Evolutionary conservation across 2,888 invertebrate genomes (phyloP), one percentile per base, ranked within the genome.

Genomic region (Drosophila rellima): DNA sequence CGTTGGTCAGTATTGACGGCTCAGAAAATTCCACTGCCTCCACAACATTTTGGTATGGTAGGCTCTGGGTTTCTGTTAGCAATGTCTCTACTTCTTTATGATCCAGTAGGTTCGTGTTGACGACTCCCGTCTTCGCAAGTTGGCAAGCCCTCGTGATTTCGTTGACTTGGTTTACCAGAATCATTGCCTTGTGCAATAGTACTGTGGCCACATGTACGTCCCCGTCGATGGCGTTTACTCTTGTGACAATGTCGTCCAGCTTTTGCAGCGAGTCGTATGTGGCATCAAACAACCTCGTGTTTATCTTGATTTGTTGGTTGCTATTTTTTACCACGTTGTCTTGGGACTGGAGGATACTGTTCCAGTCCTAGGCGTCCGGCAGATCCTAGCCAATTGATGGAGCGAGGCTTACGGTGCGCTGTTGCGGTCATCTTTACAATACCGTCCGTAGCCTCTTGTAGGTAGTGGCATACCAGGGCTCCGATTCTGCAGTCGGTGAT

Each of bases 381-480:
- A 1, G 70, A 51, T 39, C 61, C 62, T 13, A 72, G 33, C 59
- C 75, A 48, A 15, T 75, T 23, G 17, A 67, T 63, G n/a, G 64
- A 64, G 3, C 65, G 44, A 13, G 11, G 23, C 20, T 13, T 45
- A n/a, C 15, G 45, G 23, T 26, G 18, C 13, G 60, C 7, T 26
- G 44, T 31, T 13, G 31, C 23, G n/a, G 37, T 26, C 37, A 39
- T 47, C 4, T 37, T 23, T 4, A 23, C n/a, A 17, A 57, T 45
- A n/a, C 50, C 52, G 8, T 61, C 51, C 29, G 20, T 7, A 11
- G 45, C 42, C 4, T 61, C 33, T 1, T 45, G n/a, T 29, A 44
- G 8, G 5, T 45, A 52, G 11, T 61, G 37, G 3, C 23, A n/a
- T 11, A 51, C 39, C 39, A 57, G 29, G 11, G 35, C 39, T 17